Evolutionary conservation across 2,888 invertebrate genomes (phyloP).

Genomic region (Platycheirus rosarum): DNA sequence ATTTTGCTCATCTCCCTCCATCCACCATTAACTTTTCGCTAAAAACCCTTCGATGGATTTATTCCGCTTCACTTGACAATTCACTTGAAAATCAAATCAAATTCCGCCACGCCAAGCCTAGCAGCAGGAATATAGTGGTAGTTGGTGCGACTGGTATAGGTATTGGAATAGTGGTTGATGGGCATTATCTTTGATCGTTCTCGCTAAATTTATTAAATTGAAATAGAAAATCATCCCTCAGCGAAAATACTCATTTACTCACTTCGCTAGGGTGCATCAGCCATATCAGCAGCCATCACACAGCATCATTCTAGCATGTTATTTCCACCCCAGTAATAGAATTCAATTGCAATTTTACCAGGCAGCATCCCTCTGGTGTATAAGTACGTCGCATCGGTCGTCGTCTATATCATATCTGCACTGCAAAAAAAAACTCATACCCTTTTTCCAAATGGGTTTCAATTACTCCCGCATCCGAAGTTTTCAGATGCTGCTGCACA

Average conservation of each 20-base stretch:
- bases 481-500: slow-evolving; percentile 58
- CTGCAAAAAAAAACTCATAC: slow-evolving; percentile 35
- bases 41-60: slow-evolving; percentile 44
- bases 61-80: slow-evolving; percentile 69
- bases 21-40: background rate
- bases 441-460: slow-evolving; percentile 59
- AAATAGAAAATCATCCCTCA: slow-evolving; percentile 70
- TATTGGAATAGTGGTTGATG: slow-evolving; percentile 11
- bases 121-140: slow-evolving; percentile 3
- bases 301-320: slow-evolving; percentile 23
- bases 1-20: slow-evolving; percentile 5
- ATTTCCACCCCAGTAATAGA: slow-evolving; percentile 56
- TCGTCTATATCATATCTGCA: slow-evolving; percentile 47
- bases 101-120: slow-evolving; percentile 53
- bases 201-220: slow-evolving; percentile 72
- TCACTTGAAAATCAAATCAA: slow-evolving; percentile 74
- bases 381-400: slow-evolving; percentile 20
- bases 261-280: slow-evolving; percentile 34
- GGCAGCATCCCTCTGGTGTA: slow-evolving; percentile 37
- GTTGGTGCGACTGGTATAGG: background rate
- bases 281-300: slow-evolving; percentile 38
- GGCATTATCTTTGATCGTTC: slow-evolving; percentile 71
- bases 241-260: slow-evolving; percentile 48
- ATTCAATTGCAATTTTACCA: slow-evolving; percentile 73
- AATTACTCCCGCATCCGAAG: slow-evolving; percentile 72